Conservation (phyloP, 2,797 vertebrate genomes). For the Lepus townsendii region DNA sequence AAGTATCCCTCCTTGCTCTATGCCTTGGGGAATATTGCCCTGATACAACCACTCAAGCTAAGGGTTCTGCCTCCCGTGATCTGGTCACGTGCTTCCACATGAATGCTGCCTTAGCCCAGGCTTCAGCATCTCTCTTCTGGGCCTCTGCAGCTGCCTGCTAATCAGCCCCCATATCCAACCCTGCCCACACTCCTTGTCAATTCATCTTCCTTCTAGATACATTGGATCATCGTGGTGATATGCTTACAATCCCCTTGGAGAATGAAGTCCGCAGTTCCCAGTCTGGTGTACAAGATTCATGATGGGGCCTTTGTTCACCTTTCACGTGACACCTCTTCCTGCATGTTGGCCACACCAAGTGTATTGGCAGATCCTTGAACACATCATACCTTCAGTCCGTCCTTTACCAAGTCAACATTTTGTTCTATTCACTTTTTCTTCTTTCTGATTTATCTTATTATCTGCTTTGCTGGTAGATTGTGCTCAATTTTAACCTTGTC, state of each 20-base stretch:
- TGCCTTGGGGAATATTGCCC: background rate
- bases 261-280: background rate
- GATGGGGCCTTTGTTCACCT: background rate
- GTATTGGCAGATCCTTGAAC: background rate
- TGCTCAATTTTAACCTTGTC: background rate
- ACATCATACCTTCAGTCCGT: background rate
- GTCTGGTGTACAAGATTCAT: too few species aligned
- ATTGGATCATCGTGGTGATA: background rate
- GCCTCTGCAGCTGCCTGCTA: background rate
- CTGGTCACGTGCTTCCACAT: background rate
- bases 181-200: background rate
- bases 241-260: background rate
- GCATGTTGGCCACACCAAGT: background rate
- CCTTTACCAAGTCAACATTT: background rate
- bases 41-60: background rate
- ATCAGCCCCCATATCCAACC: background rate
- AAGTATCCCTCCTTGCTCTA: background rate
- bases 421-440: background rate
- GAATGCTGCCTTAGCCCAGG: background rate
- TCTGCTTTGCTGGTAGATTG: background rate
- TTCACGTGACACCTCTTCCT: background rate
- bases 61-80: background rate
- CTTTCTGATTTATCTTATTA: background rate
- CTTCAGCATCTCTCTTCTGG: background rate
- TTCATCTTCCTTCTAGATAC: background rate